These are phyloP conservation scores for Garra rufa DNA, from an alignment of 2,113 vertebrate species.

Conservation along the genomic window DNA sequence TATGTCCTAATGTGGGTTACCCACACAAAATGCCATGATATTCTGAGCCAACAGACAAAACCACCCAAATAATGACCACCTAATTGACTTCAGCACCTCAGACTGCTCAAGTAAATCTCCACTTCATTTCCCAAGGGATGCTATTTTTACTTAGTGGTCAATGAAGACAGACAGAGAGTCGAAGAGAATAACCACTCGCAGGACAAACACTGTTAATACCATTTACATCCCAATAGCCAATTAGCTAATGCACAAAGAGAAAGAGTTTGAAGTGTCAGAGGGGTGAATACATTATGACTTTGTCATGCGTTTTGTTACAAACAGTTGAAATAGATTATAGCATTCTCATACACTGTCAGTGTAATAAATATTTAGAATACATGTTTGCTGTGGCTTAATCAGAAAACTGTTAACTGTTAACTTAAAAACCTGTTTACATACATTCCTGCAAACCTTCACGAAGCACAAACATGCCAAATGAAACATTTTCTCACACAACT, in stretches of 20 bases:
- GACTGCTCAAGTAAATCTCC: neutral
- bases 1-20: conserved; percentile 5
- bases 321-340: neutral
- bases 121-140: conserved; percentile 15
- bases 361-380: neutral
- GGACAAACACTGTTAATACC: neutral
- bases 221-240: neutral
- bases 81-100: neutral
- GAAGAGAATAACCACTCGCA: neutral
- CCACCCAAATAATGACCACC: neutral
- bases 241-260: neutral
- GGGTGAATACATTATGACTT: neutral
- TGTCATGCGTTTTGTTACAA: neutral
- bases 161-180: neutral
- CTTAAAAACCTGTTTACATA: neutral
- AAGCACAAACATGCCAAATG: neutral
- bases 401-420: no score
- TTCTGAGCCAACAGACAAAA: neutral
- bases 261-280: neutral
- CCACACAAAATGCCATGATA: neutral
- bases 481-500: neutral
- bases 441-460: neutral
- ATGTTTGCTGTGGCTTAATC: neutral
- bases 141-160: neutral
- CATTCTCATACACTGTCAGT: no score